Evolutionary conservation across 2,888 invertebrate genomes (phyloP).

Genomic region (Andrena camellia): DNA sequence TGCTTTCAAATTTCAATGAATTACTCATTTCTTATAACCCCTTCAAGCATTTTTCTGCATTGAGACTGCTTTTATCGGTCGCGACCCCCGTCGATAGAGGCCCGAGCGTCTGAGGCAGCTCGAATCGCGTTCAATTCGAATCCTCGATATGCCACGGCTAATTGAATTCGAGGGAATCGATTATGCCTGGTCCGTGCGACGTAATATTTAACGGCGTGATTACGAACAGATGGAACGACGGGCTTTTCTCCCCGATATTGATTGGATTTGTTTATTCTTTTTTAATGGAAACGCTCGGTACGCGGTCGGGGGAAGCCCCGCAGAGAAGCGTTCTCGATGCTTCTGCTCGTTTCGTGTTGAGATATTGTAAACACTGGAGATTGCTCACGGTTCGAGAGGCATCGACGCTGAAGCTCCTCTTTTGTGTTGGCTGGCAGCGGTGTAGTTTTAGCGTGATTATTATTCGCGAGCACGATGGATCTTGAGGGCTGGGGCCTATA

Average conservation of each 20-base stretch:
- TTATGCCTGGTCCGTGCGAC: constrained; percentile 38
- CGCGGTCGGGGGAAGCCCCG: neutral
- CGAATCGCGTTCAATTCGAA: constrained; percentile 38
- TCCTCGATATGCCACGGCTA: constrained; percentile 62
- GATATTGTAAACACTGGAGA: constrained; percentile 24
- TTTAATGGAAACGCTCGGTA: neutral
- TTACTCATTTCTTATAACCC: neutral
- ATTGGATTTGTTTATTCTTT: constrained; percentile 5
- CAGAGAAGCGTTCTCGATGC: constrained; percentile 1
- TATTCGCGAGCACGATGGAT: constrained; percentile 9
- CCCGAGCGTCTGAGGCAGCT: neutral
- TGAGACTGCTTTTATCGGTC: constrained; percentile 38
- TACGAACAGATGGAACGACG: neutral
- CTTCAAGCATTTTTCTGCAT: constrained; percentile 26
- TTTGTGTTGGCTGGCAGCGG: constrained; percentile 8
- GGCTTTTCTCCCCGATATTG: constrained; percentile 13
- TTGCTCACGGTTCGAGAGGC: constrained; percentile 2
- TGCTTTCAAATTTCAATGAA: neutral
- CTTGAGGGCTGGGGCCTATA: neutral
- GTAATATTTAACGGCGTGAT: constrained; percentile 28
- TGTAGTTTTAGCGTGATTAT: constrained; percentile 10
- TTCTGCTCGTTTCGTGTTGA: constrained; percentile 20
- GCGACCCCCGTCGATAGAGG: neutral
- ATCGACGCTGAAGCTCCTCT: neutral
- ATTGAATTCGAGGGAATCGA: constrained; percentile 69